Percentiles rank a stretch among this genome's conserved stretches.
phyloP scores from a whole-genome alignment of 2,888 invertebrate species.

The Leptopilina myrica region DNA sequence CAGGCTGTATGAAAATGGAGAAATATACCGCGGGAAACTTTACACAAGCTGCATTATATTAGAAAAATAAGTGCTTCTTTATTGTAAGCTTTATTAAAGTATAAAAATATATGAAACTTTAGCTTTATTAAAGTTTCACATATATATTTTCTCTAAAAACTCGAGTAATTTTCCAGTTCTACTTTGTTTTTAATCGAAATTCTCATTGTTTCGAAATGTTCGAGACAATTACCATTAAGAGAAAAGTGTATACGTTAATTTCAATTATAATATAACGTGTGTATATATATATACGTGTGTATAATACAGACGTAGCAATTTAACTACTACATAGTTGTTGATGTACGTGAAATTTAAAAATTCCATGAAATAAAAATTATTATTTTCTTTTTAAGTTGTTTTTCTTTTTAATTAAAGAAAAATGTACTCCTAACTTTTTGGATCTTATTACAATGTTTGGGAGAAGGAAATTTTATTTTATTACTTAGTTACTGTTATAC shows the following conservation, averaged over 20 bases:
- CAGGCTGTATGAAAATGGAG: slow-evolving; percentile 9
- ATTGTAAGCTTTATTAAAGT: slow-evolving; percentile 17
- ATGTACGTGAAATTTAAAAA: no score
- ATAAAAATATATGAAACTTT: slow-evolving; percentile 11
- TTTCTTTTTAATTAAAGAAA: no score
- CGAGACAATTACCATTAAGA: neutral
- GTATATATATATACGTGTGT: no score
- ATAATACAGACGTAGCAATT: no score
- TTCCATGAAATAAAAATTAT: no score
- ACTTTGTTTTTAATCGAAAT: neutral
- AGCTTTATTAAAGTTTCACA: slow-evolving; percentile 1
- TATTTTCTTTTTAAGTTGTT: no score
- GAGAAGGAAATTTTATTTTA: no score
- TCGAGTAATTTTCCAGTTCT: neutral
- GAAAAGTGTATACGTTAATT: neutral
- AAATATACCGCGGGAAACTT: slow-evolving; percentile 10
- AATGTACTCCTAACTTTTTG: no score
- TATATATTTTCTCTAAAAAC: neutral
- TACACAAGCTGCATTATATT: slow-evolving; percentile 14
- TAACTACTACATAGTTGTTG: no score
- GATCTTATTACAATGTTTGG: no score
- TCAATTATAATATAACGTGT: no score
- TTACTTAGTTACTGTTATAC: no score
- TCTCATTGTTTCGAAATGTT: neutral
- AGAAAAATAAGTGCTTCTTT: slow-evolving; percentile 15